Conservation (phyloP, 2,797 vertebrate species). For the Tiaroga cobitis region DNA sequence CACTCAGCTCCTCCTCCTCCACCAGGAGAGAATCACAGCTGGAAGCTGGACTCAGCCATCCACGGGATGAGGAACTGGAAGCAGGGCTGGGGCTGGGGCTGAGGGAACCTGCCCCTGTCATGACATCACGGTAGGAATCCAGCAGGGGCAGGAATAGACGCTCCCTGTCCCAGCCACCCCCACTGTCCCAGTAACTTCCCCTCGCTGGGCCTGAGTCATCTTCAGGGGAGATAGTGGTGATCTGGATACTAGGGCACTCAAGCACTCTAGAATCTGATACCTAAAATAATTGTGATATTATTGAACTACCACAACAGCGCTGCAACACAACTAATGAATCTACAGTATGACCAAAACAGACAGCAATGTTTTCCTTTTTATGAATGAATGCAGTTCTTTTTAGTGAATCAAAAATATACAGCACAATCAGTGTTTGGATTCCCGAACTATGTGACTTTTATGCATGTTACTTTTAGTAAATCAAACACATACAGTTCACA, state of each 20-base stretch:
- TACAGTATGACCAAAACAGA: background rate
- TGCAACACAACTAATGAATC: background rate
- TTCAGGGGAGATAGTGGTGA: slow-evolving; percentile 91
- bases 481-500: background rate
- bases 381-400: background rate
- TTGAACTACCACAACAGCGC: background rate
- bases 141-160: slow-evolving; percentile 85
- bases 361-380: background rate
- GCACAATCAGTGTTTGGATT: background rate
- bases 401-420: background rate
- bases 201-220: slow-evolving; percentile 70
- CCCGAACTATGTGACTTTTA: background rate
- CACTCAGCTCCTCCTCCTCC: slow-evolving; percentile 89
- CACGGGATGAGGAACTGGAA: slow-evolving; percentile 89
- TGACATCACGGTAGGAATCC: slow-evolving; percentile 87
- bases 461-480: background rate
- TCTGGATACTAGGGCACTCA: slow-evolving; percentile 94
- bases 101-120: slow-evolving; percentile 78
- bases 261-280: slow-evolving; percentile 85
- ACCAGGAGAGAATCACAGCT: slow-evolving; percentile 89
- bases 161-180: slow-evolving; percentile 84
- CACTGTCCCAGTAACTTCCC: slow-evolving; percentile 78
- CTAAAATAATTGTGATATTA: slow-evolving; percentile 58
- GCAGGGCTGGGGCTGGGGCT: slow-evolving; percentile 91
- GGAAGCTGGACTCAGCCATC: slow-evolving; percentile 89